These are phyloP conservation scores for Ammospiza caudacuta DNA, from an alignment of 2,113 vertebrate genomes.

Conservation along the genomic window DNA sequence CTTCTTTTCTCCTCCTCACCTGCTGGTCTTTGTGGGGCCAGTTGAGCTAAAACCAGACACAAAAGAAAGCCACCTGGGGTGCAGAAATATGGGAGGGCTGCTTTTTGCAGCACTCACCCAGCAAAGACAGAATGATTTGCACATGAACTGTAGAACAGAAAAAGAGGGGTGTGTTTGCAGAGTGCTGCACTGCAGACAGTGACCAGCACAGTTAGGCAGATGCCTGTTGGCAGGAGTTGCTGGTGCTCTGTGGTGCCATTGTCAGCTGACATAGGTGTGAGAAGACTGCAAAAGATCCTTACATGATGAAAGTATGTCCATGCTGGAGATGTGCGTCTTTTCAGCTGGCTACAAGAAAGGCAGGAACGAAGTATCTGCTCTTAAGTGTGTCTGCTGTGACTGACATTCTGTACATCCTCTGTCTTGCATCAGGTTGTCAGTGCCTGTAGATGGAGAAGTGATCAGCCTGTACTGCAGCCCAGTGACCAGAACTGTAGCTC, in stretches of 20 bases:
- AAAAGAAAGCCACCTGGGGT: background rate
- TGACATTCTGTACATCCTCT: background rate
- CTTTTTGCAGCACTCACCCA: background rate
- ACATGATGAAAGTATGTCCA: rapidly evolving
- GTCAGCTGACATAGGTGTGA: background rate
- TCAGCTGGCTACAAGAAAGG: background rate
- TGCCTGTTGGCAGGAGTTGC: background rate
- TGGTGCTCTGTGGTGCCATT: background rate
- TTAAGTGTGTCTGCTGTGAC: background rate
- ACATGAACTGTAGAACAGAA: background rate
- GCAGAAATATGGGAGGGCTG: background rate
- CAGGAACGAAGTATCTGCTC: background rate
- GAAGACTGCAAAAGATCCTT: background rate
- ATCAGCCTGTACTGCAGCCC: constrained; percentile 79
- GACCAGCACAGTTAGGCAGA: background rate
- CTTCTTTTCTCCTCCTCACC: background rate
- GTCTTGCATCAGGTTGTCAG: constrained; percentile 71
- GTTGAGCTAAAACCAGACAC: background rate
- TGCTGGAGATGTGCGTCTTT: background rate
- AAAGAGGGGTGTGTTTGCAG: background rate
- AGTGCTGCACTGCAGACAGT: background rate
- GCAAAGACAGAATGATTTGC: background rate
- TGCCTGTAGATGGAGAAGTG: constrained; percentile 83
- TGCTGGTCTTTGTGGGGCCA: background rate
- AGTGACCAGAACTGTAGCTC: constrained; percentile 77